Conservation (phyloP, 2,113 vertebrate species). For the Oryzias celebensis region DNA sequence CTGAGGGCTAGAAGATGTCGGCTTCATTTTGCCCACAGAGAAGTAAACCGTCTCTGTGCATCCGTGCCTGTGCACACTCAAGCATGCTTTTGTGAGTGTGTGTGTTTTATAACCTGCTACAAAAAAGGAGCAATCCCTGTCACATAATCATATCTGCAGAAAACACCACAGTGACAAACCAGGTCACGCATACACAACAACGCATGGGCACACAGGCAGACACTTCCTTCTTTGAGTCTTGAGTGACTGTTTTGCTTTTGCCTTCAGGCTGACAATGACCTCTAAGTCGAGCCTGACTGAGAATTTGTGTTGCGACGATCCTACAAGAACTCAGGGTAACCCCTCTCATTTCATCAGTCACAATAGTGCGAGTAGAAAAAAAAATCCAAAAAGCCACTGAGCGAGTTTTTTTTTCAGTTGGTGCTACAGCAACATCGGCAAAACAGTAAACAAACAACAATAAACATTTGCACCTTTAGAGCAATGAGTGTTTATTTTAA, state of each 20-base stretch:
- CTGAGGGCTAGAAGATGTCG: conserved; percentile 9
- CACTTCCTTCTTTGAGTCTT: conserved; percentile 28
- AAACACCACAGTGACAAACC: conserved; percentile 37
- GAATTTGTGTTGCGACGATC: conserved; percentile 18
- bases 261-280: conserved; percentile 53
- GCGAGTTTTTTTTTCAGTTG: conserved; percentile 28
- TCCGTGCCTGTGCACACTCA: neutral
- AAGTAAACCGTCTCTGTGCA: conserved; percentile 1
- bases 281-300: conserved; percentile 26
- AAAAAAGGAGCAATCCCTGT: conserved; percentile 37
- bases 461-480: conserved; percentile 19
- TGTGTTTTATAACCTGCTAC: conserved; percentile 30
- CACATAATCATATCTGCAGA: conserved; percentile 31
- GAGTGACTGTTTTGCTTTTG: conserved; percentile 54
- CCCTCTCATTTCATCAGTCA: conserved; percentile 25
- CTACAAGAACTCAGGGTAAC: conserved; percentile 26
- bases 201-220: neutral
- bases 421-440: conserved; percentile 22
- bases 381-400: conserved; percentile 9
- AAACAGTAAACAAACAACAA: conserved; percentile 33
- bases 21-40: conserved; percentile 12
- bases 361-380: neutral
- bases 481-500: conserved; percentile 16
- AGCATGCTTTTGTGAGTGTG: conserved; percentile 15
- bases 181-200: conserved; percentile 46